Conservation (phyloP, 1,140 invertebrate genomes). For the Cotesia typhae region DNA sequence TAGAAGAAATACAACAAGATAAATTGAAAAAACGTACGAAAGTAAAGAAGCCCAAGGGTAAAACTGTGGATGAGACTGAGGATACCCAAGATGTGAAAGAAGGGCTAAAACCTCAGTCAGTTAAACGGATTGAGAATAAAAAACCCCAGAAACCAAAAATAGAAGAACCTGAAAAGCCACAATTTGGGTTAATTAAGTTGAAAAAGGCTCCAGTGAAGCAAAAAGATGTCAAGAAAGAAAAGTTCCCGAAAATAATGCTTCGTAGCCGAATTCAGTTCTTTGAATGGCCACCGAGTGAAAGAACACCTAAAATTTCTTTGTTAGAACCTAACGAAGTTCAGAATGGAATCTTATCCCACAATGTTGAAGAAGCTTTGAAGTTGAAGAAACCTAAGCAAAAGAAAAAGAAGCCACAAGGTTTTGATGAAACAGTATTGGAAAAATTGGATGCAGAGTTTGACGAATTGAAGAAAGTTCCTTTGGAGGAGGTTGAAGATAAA, state of each 20-base stretch:
- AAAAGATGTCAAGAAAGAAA: constrained; percentile 61
- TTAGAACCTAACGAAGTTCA: constrained; percentile 68
- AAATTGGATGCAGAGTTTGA: constrained; percentile 68
- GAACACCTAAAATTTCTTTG: constrained; percentile 62
- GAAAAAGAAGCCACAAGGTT: constrained; percentile 60
- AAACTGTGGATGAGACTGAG: constrained; percentile 52
- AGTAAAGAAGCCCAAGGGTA: constrained; percentile 55
- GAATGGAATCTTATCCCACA: constrained; percentile 74
- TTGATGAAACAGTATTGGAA: constrained; percentile 62
- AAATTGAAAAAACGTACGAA: constrained; percentile 17
- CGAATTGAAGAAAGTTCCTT: constrained; percentile 67
- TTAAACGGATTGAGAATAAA: constrained; percentile 62
- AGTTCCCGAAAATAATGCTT: constrained; percentile 71
- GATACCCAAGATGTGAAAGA: constrained; percentile 48
- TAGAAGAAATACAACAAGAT: constrained; percentile 32
- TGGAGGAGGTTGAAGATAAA: constrained; percentile 44
- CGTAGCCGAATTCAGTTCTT: constrained; percentile 71
- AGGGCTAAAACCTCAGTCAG: constrained; percentile 59
- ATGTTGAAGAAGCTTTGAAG: constrained; percentile 73
- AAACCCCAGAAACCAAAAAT: constrained; percentile 62
- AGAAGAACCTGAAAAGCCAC: constrained; percentile 47
- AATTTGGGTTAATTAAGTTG: constrained; percentile 72
- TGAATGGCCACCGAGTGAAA: constrained; percentile 69
- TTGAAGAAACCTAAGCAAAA: constrained; percentile 69
- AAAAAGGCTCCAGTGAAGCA: constrained; percentile 69